Evolutionary conservation across 2,888 invertebrate species (phyloP).

Genomic region (Mesopsocus fuscifrons): DNA sequence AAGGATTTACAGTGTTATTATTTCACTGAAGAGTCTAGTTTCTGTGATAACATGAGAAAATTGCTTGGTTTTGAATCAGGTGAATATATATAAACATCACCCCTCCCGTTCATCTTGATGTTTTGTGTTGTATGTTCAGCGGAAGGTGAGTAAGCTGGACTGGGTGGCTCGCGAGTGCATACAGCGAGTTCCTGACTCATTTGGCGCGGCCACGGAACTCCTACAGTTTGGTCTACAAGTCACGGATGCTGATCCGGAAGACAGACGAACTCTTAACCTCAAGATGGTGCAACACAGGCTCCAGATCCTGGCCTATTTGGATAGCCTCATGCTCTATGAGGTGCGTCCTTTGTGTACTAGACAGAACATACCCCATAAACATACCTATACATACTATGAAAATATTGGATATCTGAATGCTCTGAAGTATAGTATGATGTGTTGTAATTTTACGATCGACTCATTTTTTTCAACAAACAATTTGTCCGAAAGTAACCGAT

Average conservation of each 20-base stretch:
- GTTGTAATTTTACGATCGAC: too few relatives aligned
- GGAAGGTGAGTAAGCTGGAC: slow-evolving; percentile 52
- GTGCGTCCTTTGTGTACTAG: slow-evolving; percentile 22
- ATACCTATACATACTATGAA: too few relatives aligned
- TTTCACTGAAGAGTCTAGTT: too few relatives aligned
- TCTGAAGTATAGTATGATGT: too few relatives aligned
- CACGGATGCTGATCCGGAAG: slow-evolving; percentile 25
- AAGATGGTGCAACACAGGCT: slow-evolving; percentile 36
- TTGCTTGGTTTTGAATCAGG: background rate
- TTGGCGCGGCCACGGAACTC: slow-evolving; percentile 49
- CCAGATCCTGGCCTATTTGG: slow-evolving; percentile 46
- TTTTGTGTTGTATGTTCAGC: too few relatives aligned
- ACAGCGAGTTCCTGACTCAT: slow-evolving; percentile 48
- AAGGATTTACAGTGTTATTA: too few relatives aligned
- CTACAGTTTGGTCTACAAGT: slow-evolving; percentile 51
- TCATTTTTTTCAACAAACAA: too few relatives aligned
- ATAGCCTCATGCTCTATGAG: slow-evolving; percentile 50
- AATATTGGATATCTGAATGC: too few relatives aligned
- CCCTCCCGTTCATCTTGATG: too few relatives aligned
- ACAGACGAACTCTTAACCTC: slow-evolving; percentile 20
- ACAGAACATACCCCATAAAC: too few relatives aligned
- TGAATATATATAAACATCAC: too few relatives aligned
- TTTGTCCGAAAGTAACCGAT: too few relatives aligned
- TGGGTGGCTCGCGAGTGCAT: slow-evolving; percentile 69
- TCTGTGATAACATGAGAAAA: background rate